These are phyloP conservation scores for Eulemur coronatus DNA, from an alignment of 2,797 vertebrate genomes.

Conservation along the genomic window DNA sequence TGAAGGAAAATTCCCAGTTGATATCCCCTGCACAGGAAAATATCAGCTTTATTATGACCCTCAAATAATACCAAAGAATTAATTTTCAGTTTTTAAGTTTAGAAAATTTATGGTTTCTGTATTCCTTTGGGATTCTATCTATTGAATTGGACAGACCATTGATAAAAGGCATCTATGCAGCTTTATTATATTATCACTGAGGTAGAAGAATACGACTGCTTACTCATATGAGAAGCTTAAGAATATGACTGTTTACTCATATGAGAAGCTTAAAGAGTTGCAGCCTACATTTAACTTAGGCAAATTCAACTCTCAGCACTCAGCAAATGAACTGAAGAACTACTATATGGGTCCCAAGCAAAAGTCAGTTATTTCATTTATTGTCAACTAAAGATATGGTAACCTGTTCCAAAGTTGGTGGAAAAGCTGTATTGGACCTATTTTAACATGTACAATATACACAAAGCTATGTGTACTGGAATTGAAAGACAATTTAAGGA, in stretches of 20 bases:
- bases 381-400: not conserved
- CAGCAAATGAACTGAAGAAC: not conserved
- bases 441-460: not conserved
- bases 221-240: not conserved
- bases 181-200: not conserved
- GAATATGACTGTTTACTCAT: not conserved
- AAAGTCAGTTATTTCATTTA: slow-evolving; percentile 32
- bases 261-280: not conserved
- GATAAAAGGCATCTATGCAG: not conserved
- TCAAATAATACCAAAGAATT: slow-evolving; percentile 16
- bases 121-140: not conserved
- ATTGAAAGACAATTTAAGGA: slow-evolving; percentile 24
- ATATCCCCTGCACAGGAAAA: not conserved
- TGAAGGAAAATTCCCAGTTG: slow-evolving; percentile 1
- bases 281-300: not conserved
- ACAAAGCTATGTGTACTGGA: not conserved
- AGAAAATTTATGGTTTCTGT: slow-evolving; percentile 1
- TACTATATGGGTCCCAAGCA: not conserved
- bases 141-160: not conserved
- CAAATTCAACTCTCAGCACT: slow-evolving; percentile 25
- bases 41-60: not conserved
- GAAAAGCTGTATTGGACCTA: not conserved
- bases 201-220: not conserved
- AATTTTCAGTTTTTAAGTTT: slow-evolving; percentile 37
- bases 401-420: not conserved